Base-by-base conservation (phyloP, 2,797 vertebrate species). In the Cercopithecus petaurista region DNA sequence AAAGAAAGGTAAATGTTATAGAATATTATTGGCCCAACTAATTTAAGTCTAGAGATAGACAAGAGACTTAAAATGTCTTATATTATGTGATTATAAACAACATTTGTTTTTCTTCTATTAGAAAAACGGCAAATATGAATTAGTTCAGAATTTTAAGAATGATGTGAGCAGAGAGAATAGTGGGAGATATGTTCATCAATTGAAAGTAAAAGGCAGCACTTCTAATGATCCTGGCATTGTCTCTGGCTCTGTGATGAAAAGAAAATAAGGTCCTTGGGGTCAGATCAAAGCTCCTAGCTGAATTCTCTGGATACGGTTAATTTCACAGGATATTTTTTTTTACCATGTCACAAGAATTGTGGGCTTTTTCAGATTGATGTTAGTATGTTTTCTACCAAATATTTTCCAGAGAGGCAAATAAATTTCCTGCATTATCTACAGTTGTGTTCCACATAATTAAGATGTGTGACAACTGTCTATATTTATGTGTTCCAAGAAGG, bases 361-460 rank as follows among this genome's bases (percentile, higher is more conserved):
- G 73, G 36, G 76, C n/a, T 86, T 94, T 88, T 92, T 88, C 80
- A 94, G 19, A 46, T 57, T 77, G 50, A 94, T 61, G 15, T 83
- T 90, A 76, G 72, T 50, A 57, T 50, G 26, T 89, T 92, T 96
- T 64, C 67, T 86, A 82, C 70, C 77, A 93, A 86, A 41, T 86
- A 86, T 55, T 89, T 92, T 80, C 59, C 48, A 95, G 43, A 77
- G 75, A 89, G 85, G 76, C 41, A 94, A 95, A 87, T 94, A 48
- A 48, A 88, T 94, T 79, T 89, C 87, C 84, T 94, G 85, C 82
- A 85, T 72, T 52, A 81, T 86, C 84, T 96, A 92, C 61, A 95
- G 64, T 48, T 89, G 73, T 89, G 84, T 48, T 97, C 84, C 80
- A 41, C 94, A 57, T 72, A 95, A 94, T 92, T 81, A 89, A 95